Percentiles rank a stretch among this genome's conserved stretches.
Evolutionary conservation across 2,888 invertebrate genomes (phyloP).

Genomic region (Drosophila cognata): DNA sequence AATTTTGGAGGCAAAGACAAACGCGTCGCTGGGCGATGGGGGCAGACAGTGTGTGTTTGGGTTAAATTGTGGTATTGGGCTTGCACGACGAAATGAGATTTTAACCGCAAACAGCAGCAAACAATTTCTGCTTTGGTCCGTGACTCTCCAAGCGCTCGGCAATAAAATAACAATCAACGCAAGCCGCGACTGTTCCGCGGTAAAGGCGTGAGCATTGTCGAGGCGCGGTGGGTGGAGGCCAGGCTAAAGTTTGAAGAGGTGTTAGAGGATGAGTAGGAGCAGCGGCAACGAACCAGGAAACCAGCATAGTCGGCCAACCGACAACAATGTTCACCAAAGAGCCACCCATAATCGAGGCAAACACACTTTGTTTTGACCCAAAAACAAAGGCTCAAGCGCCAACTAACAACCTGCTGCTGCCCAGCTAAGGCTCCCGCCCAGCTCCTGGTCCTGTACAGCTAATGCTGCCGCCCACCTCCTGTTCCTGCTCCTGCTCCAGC

Average conservation of each 20-base stretch:
- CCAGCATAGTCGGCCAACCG: slow-evolving; percentile 34
- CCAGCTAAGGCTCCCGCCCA: not conserved
- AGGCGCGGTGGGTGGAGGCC: not conserved
- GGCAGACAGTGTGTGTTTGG: not conserved
- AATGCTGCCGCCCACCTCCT: not conserved
- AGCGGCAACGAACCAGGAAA: slow-evolving; percentile 10
- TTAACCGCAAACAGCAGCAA: slow-evolving; percentile 74
- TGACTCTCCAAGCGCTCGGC: slow-evolving; percentile 68
- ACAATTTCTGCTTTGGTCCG: slow-evolving; percentile 74
- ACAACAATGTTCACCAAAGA: slow-evolving; percentile 46
- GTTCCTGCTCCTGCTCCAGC: not conserved
- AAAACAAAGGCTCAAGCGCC: slow-evolving; percentile 1
- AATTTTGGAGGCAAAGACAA: slow-evolving; percentile 37
- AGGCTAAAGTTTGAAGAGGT: slow-evolving; percentile 14
- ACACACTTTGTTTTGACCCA: slow-evolving; percentile 52
- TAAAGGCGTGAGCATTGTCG: slow-evolving; percentile 27
- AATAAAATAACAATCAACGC: slow-evolving; percentile 79
- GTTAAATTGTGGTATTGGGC: slow-evolving; percentile 33
- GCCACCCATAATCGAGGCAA: slow-evolving; percentile 34
- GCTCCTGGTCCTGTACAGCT: not conserved
- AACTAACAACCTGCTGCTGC: slow-evolving; percentile 3
- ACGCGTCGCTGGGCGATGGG: not conserved
- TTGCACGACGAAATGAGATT: slow-evolving; percentile 70
- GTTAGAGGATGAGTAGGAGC: not conserved
- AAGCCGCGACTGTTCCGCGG: slow-evolving; percentile 65